Percentiles rank a stretch among this genome's conserved stretches.
These are phyloP conservation scores for Campaea margaritaria DNA, from an alignment of 2,888 invertebrate genomes.

Conservation along the genomic window DNA sequence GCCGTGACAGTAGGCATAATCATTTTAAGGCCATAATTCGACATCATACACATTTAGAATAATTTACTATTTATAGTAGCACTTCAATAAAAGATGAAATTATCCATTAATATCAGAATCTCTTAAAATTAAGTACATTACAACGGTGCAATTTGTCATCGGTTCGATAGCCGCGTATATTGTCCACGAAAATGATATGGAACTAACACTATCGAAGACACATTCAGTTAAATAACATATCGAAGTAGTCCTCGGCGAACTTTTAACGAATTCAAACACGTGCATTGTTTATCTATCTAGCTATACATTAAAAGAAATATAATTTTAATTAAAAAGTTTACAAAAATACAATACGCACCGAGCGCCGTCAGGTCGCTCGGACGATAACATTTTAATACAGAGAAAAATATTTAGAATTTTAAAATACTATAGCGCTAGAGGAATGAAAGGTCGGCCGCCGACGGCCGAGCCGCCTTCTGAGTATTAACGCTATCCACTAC, in stretches of 20 bases:
- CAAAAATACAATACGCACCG: slow-evolving; percentile 62
- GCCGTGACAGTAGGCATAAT: slow-evolving; percentile 65
- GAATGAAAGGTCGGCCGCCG: slow-evolving; percentile 72
- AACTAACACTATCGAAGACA: slow-evolving; percentile 17
- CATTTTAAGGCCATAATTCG: slow-evolving; percentile 65
- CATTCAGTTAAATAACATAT: slow-evolving; percentile 13
- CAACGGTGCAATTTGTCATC: slow-evolving; percentile 48
- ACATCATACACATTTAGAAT: slow-evolving; percentile 55
- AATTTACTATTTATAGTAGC: slow-evolving; percentile 54
- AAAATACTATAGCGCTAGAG: slow-evolving; percentile 73
- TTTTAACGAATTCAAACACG: slow-evolving; percentile 29
- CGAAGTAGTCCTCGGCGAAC: slow-evolving; percentile 16
- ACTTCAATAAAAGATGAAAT: slow-evolving; percentile 48
- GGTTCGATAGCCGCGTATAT: slow-evolving; percentile 35
- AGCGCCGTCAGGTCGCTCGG: slow-evolving; percentile 62
- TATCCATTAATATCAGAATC: slow-evolving; percentile 63
- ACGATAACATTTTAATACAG: slow-evolving; percentile 46
- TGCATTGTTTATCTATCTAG: slow-evolving; percentile 32
- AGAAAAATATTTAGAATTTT: slow-evolving; percentile 63
- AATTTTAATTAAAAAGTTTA: slow-evolving; percentile 57
- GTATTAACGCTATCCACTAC: slow-evolving; percentile 75
- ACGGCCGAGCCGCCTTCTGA: slow-evolving; percentile 74
- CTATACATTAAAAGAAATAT: slow-evolving; percentile 46
- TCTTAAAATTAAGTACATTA: slow-evolving; percentile 72
- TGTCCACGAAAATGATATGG: slow-evolving; percentile 16